Base-by-base conservation (phyloP, 2,888 invertebrate species). In the Lasioglossum leucozonium region DNA sequence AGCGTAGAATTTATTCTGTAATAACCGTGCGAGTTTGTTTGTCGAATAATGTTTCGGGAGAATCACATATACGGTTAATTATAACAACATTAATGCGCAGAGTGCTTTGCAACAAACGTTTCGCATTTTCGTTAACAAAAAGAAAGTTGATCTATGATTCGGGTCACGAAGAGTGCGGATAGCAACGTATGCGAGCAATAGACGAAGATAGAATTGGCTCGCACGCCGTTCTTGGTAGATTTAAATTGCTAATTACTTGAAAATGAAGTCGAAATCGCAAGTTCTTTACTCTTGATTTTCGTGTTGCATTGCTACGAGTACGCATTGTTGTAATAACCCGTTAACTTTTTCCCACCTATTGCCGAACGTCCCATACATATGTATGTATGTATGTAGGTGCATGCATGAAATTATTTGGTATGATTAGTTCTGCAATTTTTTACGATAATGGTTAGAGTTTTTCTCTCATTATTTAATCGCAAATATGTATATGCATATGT, bases 201-300 rank as follows among this genome's bases (percentile, higher is more conserved):
- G 58, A 11, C n/a, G 4, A 11, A 58, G 58, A 26, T 11, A 11
- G 11, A 58, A 58, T 58, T 58, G 26, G 58, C 62, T 65, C 13
- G 13, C 62, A 26, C 30, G 62, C 8, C 10, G 26, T 2, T 65
- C 18, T 30, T 34, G 6, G 2, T 34, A 4, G 26, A 30, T 65
- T 65, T 65, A 6, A 65, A 65, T 34, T 30, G 62, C 30, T 65
- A 34, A 65, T 65, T 30, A 34, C 18, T 65, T 65, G 30, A 16
- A 65, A 65, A 34, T 34, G 30, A 18, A 16, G 16, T 30, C 30
- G 26, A 30, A 34, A 65, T 18, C 30, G 62, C 62, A 65, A 65
- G 16, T 65, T 65, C 62, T 16, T 65, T 2, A 65, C 30, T 65
- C 62, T 65, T 65, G 34, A 65, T 65, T 65, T 65, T 65, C 30